A percentile compares a stretch with the other conserved stretches of the same genome.
phyloP scores from a whole-genome alignment of 1,140 invertebrate species.

The Ips nitidus region DNA sequence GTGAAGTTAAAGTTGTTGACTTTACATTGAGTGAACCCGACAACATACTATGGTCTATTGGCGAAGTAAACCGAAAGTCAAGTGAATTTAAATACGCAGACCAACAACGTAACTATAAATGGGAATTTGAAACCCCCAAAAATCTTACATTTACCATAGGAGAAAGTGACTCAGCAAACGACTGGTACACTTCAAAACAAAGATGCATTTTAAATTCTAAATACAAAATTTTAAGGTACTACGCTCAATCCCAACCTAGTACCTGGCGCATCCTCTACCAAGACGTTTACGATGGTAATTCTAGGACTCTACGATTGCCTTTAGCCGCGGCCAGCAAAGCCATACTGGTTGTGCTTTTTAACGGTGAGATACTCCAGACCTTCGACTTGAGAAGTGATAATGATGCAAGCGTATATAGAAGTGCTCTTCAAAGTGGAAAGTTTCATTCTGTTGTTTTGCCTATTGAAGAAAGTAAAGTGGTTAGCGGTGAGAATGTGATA shows the following conservation, averaged over 20 bases:
- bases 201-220: not conserved
- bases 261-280: constrained; percentile 12
- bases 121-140: not conserved
- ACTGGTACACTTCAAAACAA: constrained; percentile 4
- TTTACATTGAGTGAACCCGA: constrained; percentile 3
- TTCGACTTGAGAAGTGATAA: constrained; percentile 10
- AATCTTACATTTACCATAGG: constrained; percentile 6
- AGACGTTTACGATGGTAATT: constrained; percentile 13
- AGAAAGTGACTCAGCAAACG: constrained; percentile 8
- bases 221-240: constrained; percentile 14
- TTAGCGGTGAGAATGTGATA: constrained; percentile 12
- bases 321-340: constrained; percentile 18
- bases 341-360: constrained; percentile 7
- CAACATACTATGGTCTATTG: constrained; percentile 11
- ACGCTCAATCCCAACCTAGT: constrained; percentile 20
- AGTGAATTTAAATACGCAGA: constrained; percentile 15
- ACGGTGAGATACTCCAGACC: constrained; percentile 6
- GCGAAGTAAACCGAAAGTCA: constrained; percentile 4
- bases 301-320: constrained; percentile 5
- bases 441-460: not conserved
- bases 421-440: constrained; percentile 13
- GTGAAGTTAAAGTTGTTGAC: not conserved
- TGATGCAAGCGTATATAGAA: constrained; percentile 20
- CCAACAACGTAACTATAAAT: constrained; percentile 15
- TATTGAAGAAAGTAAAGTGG: not conserved